These are phyloP conservation scores for Actinostola sp. DNA, from an alignment of 92 coral and sea anemone genomes.

Conservation along the genomic window DNA sequence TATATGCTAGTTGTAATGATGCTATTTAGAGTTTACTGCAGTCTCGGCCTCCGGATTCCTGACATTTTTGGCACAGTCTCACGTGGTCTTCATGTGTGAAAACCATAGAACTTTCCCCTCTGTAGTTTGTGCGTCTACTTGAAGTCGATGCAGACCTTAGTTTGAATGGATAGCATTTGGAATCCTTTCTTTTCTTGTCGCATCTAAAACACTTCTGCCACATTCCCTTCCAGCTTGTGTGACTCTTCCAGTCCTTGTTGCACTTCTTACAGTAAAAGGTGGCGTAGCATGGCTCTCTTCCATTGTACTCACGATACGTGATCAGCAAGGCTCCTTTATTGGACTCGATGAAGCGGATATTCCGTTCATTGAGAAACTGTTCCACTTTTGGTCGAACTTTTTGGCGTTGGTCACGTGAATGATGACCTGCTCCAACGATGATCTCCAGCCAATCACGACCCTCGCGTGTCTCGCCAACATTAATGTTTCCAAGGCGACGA, in stretches of 20 bases:
- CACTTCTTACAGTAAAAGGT: conserved; percentile 38
- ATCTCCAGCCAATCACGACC: conserved; percentile 42
- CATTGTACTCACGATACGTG: conserved; percentile 32
- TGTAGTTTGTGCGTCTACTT: too few relatives aligned
- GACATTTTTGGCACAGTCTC: too few relatives aligned
- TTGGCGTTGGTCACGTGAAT: conserved; percentile 30
- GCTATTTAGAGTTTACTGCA: too few relatives aligned
- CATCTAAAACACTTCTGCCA: conserved; percentile 10
- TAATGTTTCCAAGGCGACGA: conserved; percentile 5
- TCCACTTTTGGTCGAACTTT: conserved; percentile 33
- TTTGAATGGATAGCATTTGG: conserved; percentile 15
- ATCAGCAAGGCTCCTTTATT: conserved; percentile 46
- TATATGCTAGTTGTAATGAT: too few relatives aligned
- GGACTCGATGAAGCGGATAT: neutral
- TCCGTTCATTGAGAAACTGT: conserved; percentile 7
- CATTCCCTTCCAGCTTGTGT: conserved; percentile 29
- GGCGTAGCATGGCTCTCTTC: conserved; percentile 24
- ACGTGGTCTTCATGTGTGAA: too few relatives aligned
- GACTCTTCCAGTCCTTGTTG: too few relatives aligned
- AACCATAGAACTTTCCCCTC: too few relatives aligned
- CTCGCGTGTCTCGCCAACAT: conserved; percentile 12
- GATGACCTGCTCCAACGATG: conserved; percentile 45
- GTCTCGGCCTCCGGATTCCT: too few relatives aligned
- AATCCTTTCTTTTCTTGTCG: neutral
- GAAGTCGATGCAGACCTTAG: neutral